Evolutionary conservation across 1,140 invertebrate genomes (phyloP), one percentile per base, ranked within the genome.

Genomic region (Cotesia vestalis): DNA sequence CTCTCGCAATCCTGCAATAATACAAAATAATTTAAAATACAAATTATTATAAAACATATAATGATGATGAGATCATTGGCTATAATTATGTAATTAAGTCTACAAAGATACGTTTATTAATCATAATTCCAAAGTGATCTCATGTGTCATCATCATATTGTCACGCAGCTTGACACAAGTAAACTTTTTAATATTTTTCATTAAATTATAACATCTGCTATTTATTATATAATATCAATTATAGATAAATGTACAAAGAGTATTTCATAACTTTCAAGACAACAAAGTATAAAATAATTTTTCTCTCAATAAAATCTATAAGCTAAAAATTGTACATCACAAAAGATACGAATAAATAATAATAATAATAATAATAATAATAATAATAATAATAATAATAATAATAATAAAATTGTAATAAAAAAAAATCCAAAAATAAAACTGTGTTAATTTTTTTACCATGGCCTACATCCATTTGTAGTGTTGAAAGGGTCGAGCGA

Each of bases 1-100:
- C 89, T 90, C 76, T 92, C 91, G 64, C 89, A 91, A 75, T 92
- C 91, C 86, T 87, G 36, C 14, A 75, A 76, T 20, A 57, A 59
- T 59, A 14, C 14, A 68, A 69, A 46, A 72, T 12, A 52, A 71
- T n/a, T 52, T n/a, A 14, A n/a, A 17, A 55, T 55, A 55, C n/a
- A n/a, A 55, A 9, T 55, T 12, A 59, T n/a, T 55, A 55, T 55
- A 55, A 55, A 12, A 46, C 6, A 46, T 46, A 46, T 46, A 46
- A 46, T 46, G 11, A 11, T 46, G 40, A 46, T 46, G 40, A 46
- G 40, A 46, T 46, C 40, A 46, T 46, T 46, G 40, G 40, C 11
- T 9, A 46, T 46, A 46, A 46, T 55, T 55, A 55, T 14, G 17
- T 14, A 55, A 55, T 55, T 55, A 14, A 14, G 53, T 55, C 57